Percentiles rank a stretch among this genome's conserved stretches.
Evolutionary conservation across 1,140 invertebrate species (phyloP).

Genomic region (Rhopalosiphum maidis): DNA sequence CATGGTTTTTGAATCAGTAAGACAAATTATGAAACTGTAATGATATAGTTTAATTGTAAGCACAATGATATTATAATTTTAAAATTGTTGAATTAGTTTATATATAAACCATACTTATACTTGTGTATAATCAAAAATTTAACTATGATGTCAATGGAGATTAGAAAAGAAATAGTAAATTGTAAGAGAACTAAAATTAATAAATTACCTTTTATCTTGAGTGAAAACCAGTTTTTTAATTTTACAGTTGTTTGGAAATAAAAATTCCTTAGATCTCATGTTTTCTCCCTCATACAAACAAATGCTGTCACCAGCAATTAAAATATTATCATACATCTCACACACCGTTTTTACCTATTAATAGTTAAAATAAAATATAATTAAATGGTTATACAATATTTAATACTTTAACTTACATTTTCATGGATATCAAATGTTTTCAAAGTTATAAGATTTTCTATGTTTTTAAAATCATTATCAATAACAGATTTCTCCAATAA

Average conservation of each 20-base stretch:
- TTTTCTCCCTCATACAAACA: constrained; percentile 53
- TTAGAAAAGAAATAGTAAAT: neutral
- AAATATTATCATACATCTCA: constrained; percentile 30
- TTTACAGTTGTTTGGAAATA: constrained; percentile 45
- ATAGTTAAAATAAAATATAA: neutral
- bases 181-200: neutral
- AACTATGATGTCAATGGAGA: neutral
- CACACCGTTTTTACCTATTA: constrained; percentile 36
- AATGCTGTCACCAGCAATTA: constrained; percentile 49
- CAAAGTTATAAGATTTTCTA: constrained; percentile 29
- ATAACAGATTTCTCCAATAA: constrained; percentile 19
- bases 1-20: constrained; percentile 46
- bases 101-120: neutral
- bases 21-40: constrained; percentile 54
- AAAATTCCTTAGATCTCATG: constrained; percentile 49
- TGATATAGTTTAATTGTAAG: neutral
- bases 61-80: neutral
- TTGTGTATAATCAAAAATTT: neutral
- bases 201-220: constrained; percentile 46
- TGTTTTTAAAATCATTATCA: constrained; percentile 27
- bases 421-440: constrained; percentile 51
- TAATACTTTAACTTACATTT: constrained; percentile 42
- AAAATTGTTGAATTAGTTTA: neutral
- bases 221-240: constrained; percentile 55
- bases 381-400: neutral